A percentile compares a stretch with the other conserved stretches of the same genome.
Evolutionary conservation across 2,113 vertebrate genomes (phyloP).

Genomic region (Sclerurus mexicanus): DNA sequence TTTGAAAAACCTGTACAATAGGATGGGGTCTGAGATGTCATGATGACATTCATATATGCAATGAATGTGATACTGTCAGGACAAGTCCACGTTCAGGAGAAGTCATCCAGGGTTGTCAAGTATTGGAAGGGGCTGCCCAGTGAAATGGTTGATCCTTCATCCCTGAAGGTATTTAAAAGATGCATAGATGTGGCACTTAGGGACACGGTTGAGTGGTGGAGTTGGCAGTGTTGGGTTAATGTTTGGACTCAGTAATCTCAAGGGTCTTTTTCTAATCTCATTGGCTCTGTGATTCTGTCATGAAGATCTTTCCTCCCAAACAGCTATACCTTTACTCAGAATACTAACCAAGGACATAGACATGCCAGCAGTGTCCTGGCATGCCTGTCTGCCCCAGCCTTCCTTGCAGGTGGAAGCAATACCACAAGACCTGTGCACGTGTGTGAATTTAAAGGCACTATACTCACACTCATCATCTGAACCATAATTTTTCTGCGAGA

Average conservation of each 20-base stretch:
- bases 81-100: not conserved
- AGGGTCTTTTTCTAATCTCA: not conserved
- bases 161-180: not conserved
- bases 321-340: not conserved
- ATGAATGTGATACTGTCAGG: not conserved
- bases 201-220: not conserved
- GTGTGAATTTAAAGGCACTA: not conserved
- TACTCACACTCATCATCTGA: accelerated
- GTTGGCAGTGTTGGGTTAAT: not conserved
- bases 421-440: accelerated
- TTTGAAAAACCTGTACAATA: accelerated
- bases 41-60: not conserved
- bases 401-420: not conserved
- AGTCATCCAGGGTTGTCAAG: not conserved
- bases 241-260: not conserved
- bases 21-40: not conserved
- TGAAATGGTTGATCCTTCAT: not conserved
- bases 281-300: not conserved
- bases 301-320: not conserved
- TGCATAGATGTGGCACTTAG: not conserved
- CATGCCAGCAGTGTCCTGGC: accelerated
- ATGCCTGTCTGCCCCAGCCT: not conserved
- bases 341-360: not conserved
- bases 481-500: not conserved
- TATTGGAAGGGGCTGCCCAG: not conserved